Conservation (phyloP, 2,797 vertebrate genomes). For the Urocyon cinereoargenteus region DNA sequence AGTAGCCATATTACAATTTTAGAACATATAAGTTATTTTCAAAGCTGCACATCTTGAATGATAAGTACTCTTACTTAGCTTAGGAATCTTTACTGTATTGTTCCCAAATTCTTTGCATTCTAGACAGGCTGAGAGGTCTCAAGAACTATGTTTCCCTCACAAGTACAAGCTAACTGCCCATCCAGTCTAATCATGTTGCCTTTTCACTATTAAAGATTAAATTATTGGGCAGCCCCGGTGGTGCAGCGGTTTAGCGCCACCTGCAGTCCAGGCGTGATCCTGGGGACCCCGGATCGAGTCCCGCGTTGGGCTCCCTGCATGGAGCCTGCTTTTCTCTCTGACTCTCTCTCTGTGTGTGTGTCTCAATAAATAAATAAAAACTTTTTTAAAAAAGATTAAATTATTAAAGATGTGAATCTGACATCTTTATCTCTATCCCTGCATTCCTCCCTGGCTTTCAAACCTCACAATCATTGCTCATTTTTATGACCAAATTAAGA, state of each 20-base stretch:
- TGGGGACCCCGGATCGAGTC: too few species aligned
- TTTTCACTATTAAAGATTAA: slow-evolving; percentile 30
- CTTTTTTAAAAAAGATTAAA: background rate
- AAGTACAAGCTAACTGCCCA: background rate
- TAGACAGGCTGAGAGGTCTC: background rate
- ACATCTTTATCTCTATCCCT: background rate
- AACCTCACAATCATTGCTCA: background rate
- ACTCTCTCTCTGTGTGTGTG: accelerated
- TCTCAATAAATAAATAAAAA: too few species aligned
- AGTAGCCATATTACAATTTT: background rate
- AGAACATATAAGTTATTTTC: slow-evolving; percentile 1
- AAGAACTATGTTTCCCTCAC: background rate
- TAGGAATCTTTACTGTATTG: background rate
- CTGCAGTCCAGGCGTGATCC: too few species aligned
- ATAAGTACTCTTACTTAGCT: slow-evolving; percentile 38
- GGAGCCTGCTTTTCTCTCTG: too few species aligned
- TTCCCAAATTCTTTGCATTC: slow-evolving; percentile 53
- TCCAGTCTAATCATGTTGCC: background rate
- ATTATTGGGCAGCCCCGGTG: background rate
- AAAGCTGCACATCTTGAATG: background rate
- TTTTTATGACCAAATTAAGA: slow-evolving; percentile 50
- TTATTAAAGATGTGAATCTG: background rate
- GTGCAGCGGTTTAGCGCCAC: too few species aligned
- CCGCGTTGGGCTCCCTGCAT: too few species aligned
- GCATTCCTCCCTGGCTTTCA: background rate